phyloP scores from a whole-genome alignment of 2,888 invertebrate genomes.

The Drosophila anomalata region DNA sequence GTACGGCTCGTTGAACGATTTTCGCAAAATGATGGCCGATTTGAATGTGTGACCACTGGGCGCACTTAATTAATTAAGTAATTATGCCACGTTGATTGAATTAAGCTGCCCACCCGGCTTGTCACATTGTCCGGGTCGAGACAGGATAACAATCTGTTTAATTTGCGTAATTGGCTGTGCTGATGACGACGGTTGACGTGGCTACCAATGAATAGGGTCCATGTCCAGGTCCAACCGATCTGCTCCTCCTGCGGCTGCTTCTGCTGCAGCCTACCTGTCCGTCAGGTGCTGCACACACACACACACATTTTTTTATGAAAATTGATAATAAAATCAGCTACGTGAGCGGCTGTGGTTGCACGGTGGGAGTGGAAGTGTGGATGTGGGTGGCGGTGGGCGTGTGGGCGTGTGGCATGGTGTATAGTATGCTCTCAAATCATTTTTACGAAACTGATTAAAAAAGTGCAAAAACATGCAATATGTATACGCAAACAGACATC shows the following conservation, averaged over 20 bases:
- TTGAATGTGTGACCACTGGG: conserved; percentile 85
- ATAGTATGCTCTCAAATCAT: conserved; percentile 28
- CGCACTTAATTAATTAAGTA: conserved; percentile 72
- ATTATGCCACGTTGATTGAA: conserved; percentile 71
- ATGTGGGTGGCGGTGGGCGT: neutral
- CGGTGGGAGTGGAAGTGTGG: neutral
- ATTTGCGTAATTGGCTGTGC: conserved; percentile 79
- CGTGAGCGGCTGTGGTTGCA: conserved; percentile 8
- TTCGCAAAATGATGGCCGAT: conserved; percentile 91
- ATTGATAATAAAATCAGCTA: conserved; percentile 38
- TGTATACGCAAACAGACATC: conserved; percentile 40
- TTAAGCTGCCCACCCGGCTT: conserved; percentile 50
- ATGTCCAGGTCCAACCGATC: neutral
- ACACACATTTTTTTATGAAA: conserved; percentile 34
- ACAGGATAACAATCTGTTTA: conserved; percentile 75
- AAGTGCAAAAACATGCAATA: conserved; percentile 43
- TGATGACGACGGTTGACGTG: conserved; percentile 61
- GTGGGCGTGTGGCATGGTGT: neutral
- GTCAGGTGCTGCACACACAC: conserved; percentile 35
- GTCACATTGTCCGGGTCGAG: conserved; percentile 50
- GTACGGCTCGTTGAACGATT: conserved; percentile 89
- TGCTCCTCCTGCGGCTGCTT: neutral
- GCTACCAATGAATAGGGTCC: conserved; percentile 51
- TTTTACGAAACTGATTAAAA: conserved; percentile 49
- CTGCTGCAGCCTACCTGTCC: conserved; percentile 2